phyloP scores from a whole-genome alignment of 2,888 invertebrate species.

The Ectobius pallidus region DNA sequence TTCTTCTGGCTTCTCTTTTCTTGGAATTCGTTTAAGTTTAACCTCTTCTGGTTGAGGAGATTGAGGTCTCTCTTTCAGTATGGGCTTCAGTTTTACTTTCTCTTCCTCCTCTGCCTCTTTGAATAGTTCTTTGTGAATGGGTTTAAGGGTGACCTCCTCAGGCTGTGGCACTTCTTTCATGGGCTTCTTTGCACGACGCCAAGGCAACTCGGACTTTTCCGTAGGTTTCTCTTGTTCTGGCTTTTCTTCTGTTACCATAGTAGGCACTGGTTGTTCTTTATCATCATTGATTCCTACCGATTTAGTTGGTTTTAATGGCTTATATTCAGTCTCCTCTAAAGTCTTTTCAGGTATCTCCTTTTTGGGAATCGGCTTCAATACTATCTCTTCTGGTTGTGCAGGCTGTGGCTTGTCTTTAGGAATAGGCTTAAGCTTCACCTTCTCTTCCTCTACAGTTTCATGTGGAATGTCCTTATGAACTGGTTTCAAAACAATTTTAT shows the following conservation, averaged over 20 bases:
- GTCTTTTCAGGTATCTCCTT: slow-evolving; percentile 35
- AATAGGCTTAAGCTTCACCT: slow-evolving; percentile 40
- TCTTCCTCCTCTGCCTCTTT: slow-evolving; percentile 46
- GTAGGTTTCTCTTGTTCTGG: not conserved
- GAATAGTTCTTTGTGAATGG: not conserved
- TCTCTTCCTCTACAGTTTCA: slow-evolving; percentile 49
- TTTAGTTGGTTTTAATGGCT: slow-evolving; percentile 34
- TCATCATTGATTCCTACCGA: too few relatives aligned
- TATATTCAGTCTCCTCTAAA: slow-evolving; percentile 45
- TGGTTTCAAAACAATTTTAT: slow-evolving; percentile 58
- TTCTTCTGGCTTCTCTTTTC: slow-evolving; percentile 27
- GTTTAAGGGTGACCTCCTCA: slow-evolving; percentile 38
- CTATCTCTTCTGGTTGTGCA: slow-evolving; percentile 32
- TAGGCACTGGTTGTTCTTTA: too few relatives aligned
- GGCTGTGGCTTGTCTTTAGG: too few relatives aligned
- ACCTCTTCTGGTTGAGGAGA: slow-evolving; percentile 23
- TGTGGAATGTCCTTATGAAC: slow-evolving; percentile 48
- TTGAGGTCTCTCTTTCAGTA: slow-evolving; percentile 29
- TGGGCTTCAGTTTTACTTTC: slow-evolving; percentile 49
- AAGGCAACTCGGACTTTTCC: slow-evolving; percentile 47
- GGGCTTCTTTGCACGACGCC: slow-evolving; percentile 32
- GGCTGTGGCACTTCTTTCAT: slow-evolving; percentile 31
- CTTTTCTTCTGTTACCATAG: not conserved
- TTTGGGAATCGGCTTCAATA: slow-evolving; percentile 33
- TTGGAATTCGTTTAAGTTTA: slow-evolving; percentile 31